phyloP scores from a whole-genome alignment of 1,140 invertebrate genomes.

The Temnothorax curvispinosus region DNA sequence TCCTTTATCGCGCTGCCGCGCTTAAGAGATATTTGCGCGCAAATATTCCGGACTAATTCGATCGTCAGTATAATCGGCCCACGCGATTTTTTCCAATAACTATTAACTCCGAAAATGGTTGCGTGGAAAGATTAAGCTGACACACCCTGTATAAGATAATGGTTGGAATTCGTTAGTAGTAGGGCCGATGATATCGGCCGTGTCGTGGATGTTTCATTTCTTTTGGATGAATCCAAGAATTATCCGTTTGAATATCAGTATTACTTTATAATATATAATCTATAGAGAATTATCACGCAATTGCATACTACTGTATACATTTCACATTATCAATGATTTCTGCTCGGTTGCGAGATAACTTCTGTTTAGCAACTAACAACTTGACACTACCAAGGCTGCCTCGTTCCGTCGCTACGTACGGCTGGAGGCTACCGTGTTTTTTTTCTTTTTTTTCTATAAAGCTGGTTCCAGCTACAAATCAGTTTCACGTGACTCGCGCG shows the following conservation, averaged over 20 bases:
- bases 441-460: slow-evolving; percentile 42
- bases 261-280: background rate
- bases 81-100: background rate
- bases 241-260: background rate
- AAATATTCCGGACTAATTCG: slow-evolving; percentile 40
- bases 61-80: slow-evolving; percentile 26
- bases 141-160: background rate
- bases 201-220: too few species aligned
- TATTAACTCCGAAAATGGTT: background rate
- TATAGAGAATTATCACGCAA: background rate
- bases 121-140: background rate
- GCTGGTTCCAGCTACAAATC: slow-evolving; percentile 68
- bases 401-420: background rate
- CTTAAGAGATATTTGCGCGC: slow-evolving; percentile 22
- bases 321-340: background rate
- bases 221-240: background rate
- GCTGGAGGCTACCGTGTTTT: background rate
- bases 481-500: slow-evolving; percentile 63
- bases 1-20: slow-evolving; percentile 53
- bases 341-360: background rate
- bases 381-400: slow-evolving; percentile 6
- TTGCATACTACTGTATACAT: background rate
- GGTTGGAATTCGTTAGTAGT: too few species aligned
- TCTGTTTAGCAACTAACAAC: slow-evolving; percentile 30
- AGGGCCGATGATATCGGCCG: background rate